Evolutionary conservation across 2,888 invertebrate genomes (phyloP).

Genomic region (Stegana nigrithorax): DNA sequence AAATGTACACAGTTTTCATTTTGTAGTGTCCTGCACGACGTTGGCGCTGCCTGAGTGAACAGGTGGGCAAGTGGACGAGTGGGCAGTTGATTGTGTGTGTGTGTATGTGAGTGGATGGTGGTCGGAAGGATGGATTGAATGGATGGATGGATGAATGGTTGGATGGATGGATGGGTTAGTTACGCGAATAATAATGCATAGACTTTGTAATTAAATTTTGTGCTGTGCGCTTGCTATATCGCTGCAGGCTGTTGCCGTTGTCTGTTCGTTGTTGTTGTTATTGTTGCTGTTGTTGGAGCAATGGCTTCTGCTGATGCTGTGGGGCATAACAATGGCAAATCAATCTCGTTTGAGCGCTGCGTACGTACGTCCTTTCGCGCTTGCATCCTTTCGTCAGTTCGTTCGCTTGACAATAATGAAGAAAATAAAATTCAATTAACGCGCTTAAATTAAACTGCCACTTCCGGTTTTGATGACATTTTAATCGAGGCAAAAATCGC

Average conservation of each 20-base stretch:
- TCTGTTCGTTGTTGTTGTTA: neutral
- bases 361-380: too few relatives aligned
- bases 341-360: constrained; percentile 43
- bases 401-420: constrained; percentile 37
- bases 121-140: too few relatives aligned
- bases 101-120: too few relatives aligned
- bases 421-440: constrained; percentile 64
- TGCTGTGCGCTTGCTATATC: constrained; percentile 33
- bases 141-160: too few relatives aligned
- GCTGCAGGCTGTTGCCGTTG: constrained; percentile 26
- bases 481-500: constrained; percentile 45
- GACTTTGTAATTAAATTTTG: constrained; percentile 53
- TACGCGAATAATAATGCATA: constrained; percentile 45
- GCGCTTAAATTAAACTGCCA: constrained; percentile 65
- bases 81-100: too few relatives aligned
- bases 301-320: constrained; percentile 22
- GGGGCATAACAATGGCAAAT: constrained; percentile 40
- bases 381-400: too few relatives aligned
- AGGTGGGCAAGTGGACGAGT: too few relatives aligned
- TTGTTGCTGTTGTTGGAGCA: constrained; percentile 17
- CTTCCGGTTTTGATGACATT: constrained; percentile 64
- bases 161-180: too few relatives aligned
- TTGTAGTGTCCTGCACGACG: neutral
- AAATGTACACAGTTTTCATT: too few relatives aligned
- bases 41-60: neutral